Evolutionary conservation across 2,888 invertebrate species (phyloP).

Genomic region (Lasioglossum zephyrum): DNA sequence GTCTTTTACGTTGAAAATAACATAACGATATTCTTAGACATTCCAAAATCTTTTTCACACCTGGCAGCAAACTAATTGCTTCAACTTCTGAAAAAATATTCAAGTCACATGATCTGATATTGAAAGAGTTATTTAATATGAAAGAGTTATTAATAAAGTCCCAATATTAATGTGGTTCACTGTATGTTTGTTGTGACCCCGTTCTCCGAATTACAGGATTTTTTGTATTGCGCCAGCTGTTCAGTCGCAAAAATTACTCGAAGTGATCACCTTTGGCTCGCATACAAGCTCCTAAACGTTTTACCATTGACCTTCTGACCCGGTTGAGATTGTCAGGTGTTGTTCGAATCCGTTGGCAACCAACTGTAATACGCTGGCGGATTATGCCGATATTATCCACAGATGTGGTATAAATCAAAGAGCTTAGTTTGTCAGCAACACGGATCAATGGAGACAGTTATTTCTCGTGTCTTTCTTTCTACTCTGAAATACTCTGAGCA

Average conservation of each 20-base stretch:
- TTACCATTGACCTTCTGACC: constrained; percentile 12
- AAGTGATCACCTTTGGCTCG: constrained; percentile 4
- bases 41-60: too few relatives aligned
- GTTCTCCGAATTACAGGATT: not conserved
- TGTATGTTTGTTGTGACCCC: not conserved
- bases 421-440: not conserved
- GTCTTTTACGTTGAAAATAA: too few relatives aligned
- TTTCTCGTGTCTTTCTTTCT: not conserved
- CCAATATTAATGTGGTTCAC: too few relatives aligned
- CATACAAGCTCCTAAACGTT: not conserved
- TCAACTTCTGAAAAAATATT: too few relatives aligned
- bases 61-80: too few relatives aligned
- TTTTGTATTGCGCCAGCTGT: not conserved
- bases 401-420: not conserved
- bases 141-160: too few relatives aligned
- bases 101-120: too few relatives aligned
- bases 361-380: not conserved
- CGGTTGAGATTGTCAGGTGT: not conserved
- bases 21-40: too few relatives aligned
- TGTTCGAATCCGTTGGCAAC: constrained; percentile 5
- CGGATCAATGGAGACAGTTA: not conserved
- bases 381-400: not conserved
- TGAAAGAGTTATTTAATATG: too few relatives aligned
- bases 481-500: not conserved
- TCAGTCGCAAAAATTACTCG: not conserved